Evolutionary conservation across 2,113 vertebrate species (phyloP).

Genomic region (Ranitomeya variabilis): DNA sequence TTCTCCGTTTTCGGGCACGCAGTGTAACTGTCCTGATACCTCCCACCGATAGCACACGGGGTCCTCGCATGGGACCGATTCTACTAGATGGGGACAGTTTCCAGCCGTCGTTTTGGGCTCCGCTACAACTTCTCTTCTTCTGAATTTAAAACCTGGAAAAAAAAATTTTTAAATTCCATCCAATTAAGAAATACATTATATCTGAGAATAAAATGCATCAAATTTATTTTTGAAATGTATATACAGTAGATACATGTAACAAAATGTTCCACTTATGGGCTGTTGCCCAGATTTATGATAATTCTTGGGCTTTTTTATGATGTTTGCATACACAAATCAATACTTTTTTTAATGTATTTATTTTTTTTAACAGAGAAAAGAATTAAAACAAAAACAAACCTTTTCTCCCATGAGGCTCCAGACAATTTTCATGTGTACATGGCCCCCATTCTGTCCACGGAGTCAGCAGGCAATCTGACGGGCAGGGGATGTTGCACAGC

Average conservation of each 20-base stretch:
- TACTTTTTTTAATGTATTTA: neutral
- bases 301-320: neutral
- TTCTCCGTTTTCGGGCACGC: constrained; percentile 71
- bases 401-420: constrained; percentile 82
- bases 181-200: neutral
- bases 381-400: constrained; percentile 67
- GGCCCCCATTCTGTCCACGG: constrained; percentile 84
- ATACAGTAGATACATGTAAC: neutral
- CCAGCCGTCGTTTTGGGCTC: constrained; percentile 68
- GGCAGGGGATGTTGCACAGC: constrained; percentile 81
- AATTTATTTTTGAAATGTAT: neutral
- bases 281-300: neutral
- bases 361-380: neutral
- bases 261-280: neutral
- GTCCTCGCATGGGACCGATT: constrained; percentile 88
- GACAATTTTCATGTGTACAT: constrained; percentile 86
- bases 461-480: constrained; percentile 78
- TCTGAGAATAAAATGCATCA: neutral
- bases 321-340: neutral
- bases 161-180: neutral
- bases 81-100: constrained; percentile 82
- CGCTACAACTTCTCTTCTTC: constrained; percentile 77
- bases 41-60: constrained; percentile 82
- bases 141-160: constrained; percentile 82
- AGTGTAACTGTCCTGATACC: constrained; percentile 71